phyloP scores from a whole-genome alignment of 2,113 vertebrate species.

The Pardalotus punctatus region DNA sequence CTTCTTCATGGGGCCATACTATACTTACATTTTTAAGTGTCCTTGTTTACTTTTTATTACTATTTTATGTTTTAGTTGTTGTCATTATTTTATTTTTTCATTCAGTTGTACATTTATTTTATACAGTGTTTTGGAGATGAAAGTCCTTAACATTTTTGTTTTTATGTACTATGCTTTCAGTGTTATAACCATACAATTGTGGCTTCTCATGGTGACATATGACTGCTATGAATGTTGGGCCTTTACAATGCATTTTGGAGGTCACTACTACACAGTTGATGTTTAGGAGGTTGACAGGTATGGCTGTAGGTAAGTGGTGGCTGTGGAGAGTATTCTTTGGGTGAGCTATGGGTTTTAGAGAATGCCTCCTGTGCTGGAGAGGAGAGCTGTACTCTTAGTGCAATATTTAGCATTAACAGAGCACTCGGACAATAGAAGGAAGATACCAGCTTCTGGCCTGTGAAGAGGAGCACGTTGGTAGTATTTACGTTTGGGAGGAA shows the following conservation, averaged over 20 bases:
- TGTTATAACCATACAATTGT: conserved; percentile 79
- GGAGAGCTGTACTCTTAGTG: not conserved
- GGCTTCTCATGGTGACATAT: conserved; percentile 77
- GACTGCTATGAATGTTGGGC: conserved; percentile 74
- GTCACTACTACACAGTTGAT: conserved; percentile 74
- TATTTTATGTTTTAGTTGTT: conserved; percentile 52
- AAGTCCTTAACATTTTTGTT: conserved; percentile 68
- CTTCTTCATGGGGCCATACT: not conserved
- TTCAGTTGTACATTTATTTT: conserved; percentile 31
- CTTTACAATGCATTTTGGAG: conserved; percentile 77
- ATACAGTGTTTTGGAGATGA: conserved; percentile 10
- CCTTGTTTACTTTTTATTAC: not conserved
- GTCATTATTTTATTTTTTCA: conserved; percentile 43
- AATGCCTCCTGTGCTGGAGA: not conserved
- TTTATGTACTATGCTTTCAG: conserved; percentile 78
- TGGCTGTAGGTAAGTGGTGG: conserved; percentile 75
- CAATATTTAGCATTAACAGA: not conserved
- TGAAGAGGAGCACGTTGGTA: not conserved
- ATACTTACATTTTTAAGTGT: not conserved
- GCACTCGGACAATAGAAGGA: not conserved
- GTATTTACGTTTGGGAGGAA: not conserved
- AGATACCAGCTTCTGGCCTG: not conserved
- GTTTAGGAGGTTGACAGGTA: conserved; percentile 78
- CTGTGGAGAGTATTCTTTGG: conserved; percentile 50
- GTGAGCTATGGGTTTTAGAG: conserved; percentile 53